Percentiles rank a stretch among this genome's conserved stretches.
phyloP scores from a whole-genome alignment of 2,888 invertebrate species.

The Torymus tubicola region DNA sequence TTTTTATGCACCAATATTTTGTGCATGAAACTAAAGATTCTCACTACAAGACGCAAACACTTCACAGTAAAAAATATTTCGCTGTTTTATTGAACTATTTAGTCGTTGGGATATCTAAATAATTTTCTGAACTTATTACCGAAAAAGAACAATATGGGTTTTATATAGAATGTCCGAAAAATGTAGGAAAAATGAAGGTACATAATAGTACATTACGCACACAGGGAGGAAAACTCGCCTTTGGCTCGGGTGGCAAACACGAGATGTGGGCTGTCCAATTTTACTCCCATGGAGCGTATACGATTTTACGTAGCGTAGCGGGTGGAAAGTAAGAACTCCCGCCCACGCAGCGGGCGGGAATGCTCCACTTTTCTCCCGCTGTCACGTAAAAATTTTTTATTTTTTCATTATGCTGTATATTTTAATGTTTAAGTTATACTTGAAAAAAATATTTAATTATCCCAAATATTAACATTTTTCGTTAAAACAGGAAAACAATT shows the following conservation, averaged over 20 bases:
- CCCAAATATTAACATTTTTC: constrained; percentile 1
- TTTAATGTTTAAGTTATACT: no score
- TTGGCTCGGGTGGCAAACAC: no score
- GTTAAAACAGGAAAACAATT: not conserved
- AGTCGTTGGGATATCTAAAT: constrained; percentile 14
- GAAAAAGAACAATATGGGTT: not conserved
- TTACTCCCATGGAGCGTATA: no score
- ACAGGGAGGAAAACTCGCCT: no score
- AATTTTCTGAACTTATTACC: not conserved
- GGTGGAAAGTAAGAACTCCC: no score
- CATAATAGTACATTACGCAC: no score
- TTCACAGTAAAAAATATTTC: constrained; percentile 43
- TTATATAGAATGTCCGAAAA: not conserved
- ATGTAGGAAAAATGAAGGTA: not conserved
- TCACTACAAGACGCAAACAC: not conserved
- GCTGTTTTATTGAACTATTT: constrained; percentile 30
- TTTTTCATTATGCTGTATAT: no score
- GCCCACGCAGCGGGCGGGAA: no score
- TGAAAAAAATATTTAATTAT: constrained; percentile 6
- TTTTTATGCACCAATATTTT: constrained; percentile 9
- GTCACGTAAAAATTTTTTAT: no score
- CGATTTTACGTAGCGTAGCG: no score
- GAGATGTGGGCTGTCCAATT: no score
- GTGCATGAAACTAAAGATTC: constrained; percentile 22
- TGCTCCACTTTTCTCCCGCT: no score